These are phyloP conservation scores for Gila orcuttii DNA, from an alignment of 2,113 vertebrate species.

Conservation along the genomic window DNA sequence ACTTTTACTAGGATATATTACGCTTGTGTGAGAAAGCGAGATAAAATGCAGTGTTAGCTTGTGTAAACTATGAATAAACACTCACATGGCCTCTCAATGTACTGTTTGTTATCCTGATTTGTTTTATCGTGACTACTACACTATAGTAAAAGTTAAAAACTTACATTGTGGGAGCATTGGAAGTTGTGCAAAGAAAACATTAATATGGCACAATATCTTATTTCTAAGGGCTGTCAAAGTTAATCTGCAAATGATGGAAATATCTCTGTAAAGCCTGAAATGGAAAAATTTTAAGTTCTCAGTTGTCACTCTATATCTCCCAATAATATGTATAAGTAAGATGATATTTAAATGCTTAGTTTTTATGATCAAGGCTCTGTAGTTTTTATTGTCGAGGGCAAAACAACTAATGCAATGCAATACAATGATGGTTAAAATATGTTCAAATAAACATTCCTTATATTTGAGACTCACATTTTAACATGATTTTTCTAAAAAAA, in stretches of 20 bases:
- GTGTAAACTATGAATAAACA: slow-evolving; percentile 8
- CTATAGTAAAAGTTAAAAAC: neutral
- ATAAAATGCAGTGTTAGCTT: neutral
- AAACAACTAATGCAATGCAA: too few relatives aligned
- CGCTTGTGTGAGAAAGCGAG: neutral
- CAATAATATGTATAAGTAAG: too few relatives aligned
- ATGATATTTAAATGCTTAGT: too few relatives aligned
- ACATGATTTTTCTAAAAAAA: too few relatives aligned
- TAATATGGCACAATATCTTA: neutral
- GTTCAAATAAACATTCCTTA: too few relatives aligned
- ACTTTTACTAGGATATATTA: slow-evolving; percentile 12
- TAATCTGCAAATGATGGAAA: neutral
- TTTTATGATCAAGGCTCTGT: too few relatives aligned
- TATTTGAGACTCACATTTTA: too few relatives aligned
- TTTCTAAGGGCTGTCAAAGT: neutral
- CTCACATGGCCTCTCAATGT: neutral
- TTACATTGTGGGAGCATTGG: neutral
- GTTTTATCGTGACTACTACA: neutral
- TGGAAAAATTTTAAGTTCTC: too few relatives aligned
- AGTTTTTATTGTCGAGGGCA: too few relatives aligned
- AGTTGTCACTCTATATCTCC: too few relatives aligned
- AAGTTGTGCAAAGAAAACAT: neutral
- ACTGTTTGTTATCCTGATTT: neutral
- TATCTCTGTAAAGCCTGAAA: too few relatives aligned
- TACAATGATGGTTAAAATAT: too few relatives aligned